Evolutionary conservation across 1,140 invertebrate genomes (phyloP).

Genomic region (Atta texana): DNA sequence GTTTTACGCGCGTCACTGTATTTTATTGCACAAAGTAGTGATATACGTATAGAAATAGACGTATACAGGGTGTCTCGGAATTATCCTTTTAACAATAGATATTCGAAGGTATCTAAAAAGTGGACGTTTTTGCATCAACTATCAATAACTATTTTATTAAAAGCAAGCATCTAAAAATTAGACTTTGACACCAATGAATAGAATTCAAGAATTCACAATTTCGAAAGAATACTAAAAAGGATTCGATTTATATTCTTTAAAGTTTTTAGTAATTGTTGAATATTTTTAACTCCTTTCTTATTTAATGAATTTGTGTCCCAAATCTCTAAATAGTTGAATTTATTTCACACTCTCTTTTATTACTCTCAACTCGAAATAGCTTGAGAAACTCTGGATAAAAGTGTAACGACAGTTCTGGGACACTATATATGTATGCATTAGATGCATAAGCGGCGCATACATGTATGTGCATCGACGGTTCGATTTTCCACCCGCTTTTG

Average conservation of each 20-base stretch:
- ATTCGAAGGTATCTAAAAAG: not conserved
- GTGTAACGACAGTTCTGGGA: conserved; percentile 19
- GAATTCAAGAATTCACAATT: not conserved
- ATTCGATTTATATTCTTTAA: not conserved
- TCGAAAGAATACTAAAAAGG: not conserved
- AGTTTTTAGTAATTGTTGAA: not conserved
- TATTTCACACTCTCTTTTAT: not conserved
- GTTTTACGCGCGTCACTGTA: conserved; percentile 72
- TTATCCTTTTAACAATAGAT: not conserved
- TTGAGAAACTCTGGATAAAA: conserved; percentile 22
- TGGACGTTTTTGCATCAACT: not conserved
- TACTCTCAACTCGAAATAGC: not conserved
- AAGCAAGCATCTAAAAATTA: not conserved
- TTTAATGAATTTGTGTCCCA: not conserved
- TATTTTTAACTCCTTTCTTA: not conserved
- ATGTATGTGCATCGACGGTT: conserved; percentile 27
- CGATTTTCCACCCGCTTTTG: conserved; percentile 77
- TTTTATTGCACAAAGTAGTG: conserved; percentile 72
- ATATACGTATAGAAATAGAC: conserved; percentile 54
- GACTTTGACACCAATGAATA: not conserved
- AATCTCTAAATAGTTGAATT: not conserved
- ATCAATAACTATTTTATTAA: not conserved
- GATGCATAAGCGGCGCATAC: too few species aligned
- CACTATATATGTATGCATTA: not conserved
- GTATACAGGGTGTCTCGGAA: not conserved